Evolutionary conservation across 2,797 vertebrate genomes (phyloP).

Genomic region (Enteromius treurensis): DNA sequence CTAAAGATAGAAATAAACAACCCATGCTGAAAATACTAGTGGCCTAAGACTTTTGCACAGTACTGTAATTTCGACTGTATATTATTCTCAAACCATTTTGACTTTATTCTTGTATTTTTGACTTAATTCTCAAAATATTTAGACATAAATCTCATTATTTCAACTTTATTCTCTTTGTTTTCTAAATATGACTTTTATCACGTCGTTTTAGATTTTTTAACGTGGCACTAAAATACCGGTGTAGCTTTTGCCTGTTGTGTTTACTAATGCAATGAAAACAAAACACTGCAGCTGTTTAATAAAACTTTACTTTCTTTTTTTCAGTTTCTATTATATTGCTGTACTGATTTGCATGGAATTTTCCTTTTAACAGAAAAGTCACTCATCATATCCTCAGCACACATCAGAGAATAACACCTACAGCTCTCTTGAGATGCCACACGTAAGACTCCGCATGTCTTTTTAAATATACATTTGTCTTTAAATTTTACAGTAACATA

Average conservation of each 20-base stretch:
- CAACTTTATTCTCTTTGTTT: too few species aligned
- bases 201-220: too few species aligned
- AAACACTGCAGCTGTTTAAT: neutral
- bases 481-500: neutral
- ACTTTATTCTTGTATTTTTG: too few species aligned
- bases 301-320: neutral
- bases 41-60: too few species aligned
- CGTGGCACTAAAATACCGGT: too few species aligned
- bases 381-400: slow-evolving; percentile 72
- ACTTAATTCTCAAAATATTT: too few species aligned
- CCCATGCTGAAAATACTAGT: too few species aligned
- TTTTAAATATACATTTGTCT: neutral
- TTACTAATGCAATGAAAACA: neutral
- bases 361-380: slow-evolving; percentile 43
- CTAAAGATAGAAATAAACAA: too few species aligned
- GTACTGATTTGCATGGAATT: neutral
- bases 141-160: too few species aligned
- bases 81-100: too few species aligned
- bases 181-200: too few species aligned
- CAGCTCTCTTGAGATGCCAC: slow-evolving; percentile 74
- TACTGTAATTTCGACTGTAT: too few species aligned
- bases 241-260: neutral
- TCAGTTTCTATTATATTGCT: neutral
- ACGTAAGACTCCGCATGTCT: slow-evolving; percentile 66
- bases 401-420: slow-evolving; percentile 75